Evolutionary conservation across 2,113 vertebrate genomes (phyloP).

Genomic region (Xenotilapia leptura): DNA sequence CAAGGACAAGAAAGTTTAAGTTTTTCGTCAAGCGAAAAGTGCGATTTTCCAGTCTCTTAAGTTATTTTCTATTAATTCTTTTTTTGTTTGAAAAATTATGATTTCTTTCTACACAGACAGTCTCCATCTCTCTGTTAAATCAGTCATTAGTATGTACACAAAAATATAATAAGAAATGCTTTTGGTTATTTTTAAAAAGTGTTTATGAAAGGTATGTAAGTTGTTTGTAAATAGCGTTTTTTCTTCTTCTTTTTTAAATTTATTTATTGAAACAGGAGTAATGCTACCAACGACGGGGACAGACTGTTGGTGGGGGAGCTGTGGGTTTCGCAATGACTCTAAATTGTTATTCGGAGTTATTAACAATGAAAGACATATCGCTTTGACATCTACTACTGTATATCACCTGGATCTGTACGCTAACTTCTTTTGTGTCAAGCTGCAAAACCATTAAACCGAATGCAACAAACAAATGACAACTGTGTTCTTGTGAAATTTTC

Average conservation of each 20-base stretch:
- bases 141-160: background rate
- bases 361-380: background rate
- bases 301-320: background rate
- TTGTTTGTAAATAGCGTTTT: background rate
- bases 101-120: background rate
- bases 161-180: background rate
- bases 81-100: background rate
- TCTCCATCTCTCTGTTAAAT: background rate
- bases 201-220: background rate
- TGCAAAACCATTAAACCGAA: constrained; percentile 40
- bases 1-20: background rate
- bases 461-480: background rate
- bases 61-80: background rate
- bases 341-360: background rate
- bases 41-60: accelerated
- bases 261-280: background rate
- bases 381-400: background rate
- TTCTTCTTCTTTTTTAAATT: accelerated
- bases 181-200: background rate
- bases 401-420: background rate
- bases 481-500: background rate
- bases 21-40: accelerated
- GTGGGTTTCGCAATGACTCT: background rate
- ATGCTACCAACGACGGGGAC: background rate
- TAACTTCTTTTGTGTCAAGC: background rate